Evolutionary conservation across 2,888 invertebrate species (phyloP).

Genomic region (Antitype chi): DNA sequence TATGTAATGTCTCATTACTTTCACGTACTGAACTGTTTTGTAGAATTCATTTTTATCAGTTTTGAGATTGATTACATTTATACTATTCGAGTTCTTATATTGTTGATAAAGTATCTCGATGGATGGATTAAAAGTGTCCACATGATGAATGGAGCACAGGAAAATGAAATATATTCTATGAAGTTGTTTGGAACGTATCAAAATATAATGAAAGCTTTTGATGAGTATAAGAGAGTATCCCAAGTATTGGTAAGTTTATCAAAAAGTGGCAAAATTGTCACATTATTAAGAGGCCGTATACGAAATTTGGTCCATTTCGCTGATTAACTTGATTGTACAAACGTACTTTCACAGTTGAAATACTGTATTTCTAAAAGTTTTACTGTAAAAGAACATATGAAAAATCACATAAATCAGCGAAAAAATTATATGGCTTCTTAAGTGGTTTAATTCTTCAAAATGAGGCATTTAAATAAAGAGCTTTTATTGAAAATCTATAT

Average conservation of each 20-base stretch:
- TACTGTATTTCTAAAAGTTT: too few species aligned
- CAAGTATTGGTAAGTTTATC: constrained; percentile 46
- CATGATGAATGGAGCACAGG: not conserved
- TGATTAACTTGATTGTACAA: too few species aligned
- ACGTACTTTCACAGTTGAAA: too few species aligned
- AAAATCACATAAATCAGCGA: too few species aligned
- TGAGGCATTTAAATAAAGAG: not conserved
- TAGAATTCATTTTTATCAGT: not conserved
- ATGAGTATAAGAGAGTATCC: constrained; percentile 37
- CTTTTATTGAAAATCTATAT: not conserved
- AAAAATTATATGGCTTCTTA: too few species aligned
- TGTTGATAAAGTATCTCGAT: constrained; percentile 29
- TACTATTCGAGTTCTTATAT: constrained; percentile 15
- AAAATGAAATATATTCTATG: not conserved
- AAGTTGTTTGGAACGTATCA: constrained; percentile 12
- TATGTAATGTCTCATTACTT: not conserved
- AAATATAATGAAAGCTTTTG: constrained; percentile 44
- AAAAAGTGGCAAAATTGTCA: not conserved
- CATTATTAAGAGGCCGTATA: too few species aligned
- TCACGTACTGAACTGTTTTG: not conserved
- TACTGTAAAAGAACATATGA: too few species aligned
- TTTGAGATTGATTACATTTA: constrained; percentile 36
- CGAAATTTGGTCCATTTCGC: too few species aligned
- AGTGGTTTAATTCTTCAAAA: not conserved
- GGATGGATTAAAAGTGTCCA: constrained; percentile 1